Evolutionary conservation across 2,888 invertebrate genomes (phyloP).

Genomic region (Mycalesis mineus): DNA sequence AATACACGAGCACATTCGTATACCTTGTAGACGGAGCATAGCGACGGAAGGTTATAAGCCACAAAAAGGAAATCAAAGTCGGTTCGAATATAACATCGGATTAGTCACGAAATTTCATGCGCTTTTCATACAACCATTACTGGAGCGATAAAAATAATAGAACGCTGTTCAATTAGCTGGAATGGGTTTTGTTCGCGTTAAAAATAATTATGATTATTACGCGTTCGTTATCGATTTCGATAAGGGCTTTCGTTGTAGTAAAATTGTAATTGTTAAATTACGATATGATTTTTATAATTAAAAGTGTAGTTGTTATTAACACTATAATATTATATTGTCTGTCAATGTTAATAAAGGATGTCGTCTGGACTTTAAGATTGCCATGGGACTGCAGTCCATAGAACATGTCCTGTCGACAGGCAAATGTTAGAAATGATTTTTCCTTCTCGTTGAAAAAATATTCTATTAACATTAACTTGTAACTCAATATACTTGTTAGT

Average conservation of each 20-base stretch:
- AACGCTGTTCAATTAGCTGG: constrained; percentile 24
- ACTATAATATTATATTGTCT: too few relatives aligned
- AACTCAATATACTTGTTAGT: too few relatives aligned
- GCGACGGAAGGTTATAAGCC: constrained; percentile 25
- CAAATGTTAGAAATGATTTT: too few relatives aligned
- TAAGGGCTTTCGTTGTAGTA: neutral
- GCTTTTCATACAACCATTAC: constrained; percentile 21
- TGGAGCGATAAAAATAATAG: constrained; percentile 26
- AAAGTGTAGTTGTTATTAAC: neutral
- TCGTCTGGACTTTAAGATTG: too few relatives aligned
- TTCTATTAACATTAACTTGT: too few relatives aligned
- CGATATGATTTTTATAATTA: neutral
- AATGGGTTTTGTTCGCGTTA: constrained; percentile 20
- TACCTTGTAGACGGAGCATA: constrained; percentile 20
- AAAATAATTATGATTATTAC: constrained; percentile 23
- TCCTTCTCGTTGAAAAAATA: too few relatives aligned
- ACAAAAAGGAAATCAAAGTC: constrained; percentile 32
- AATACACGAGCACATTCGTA: neutral
- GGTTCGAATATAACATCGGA: constrained; percentile 29
- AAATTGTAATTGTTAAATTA: neutral
- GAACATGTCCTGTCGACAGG: too few relatives aligned
- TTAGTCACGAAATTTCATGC: constrained; percentile 41
- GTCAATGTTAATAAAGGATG: too few relatives aligned
- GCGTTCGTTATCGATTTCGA: constrained; percentile 16
- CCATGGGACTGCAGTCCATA: too few relatives aligned